These are phyloP conservation scores for Archilochus colubris DNA, from an alignment of 2,113 vertebrate genomes.

Conservation along the genomic window DNA sequence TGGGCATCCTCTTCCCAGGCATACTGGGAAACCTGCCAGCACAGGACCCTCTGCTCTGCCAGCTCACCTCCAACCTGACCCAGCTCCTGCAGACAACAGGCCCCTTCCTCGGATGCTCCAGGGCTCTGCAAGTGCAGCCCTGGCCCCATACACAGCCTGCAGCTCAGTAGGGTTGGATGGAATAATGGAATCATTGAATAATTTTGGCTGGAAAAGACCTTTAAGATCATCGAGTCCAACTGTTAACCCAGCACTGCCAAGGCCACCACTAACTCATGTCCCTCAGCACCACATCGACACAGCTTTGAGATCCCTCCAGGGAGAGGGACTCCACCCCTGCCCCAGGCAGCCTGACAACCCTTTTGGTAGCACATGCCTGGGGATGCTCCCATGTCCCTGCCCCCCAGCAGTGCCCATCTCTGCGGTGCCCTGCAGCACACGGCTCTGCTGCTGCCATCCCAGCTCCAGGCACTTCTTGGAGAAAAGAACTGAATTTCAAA, in stretches of 20 bases:
- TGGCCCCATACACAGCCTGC: not conserved
- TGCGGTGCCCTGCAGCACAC: not conserved
- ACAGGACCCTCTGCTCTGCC: not conserved
- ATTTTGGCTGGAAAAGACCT: too few species aligned
- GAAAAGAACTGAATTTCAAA: conserved; percentile 47
- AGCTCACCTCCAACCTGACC: rapidly evolving
- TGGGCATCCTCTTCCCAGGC: not conserved
- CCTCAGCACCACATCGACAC: too few species aligned
- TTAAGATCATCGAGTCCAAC: too few species aligned
- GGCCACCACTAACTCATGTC: too few species aligned
- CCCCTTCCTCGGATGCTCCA: too few species aligned
- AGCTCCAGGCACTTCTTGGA: not conserved
- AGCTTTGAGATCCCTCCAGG: too few species aligned
- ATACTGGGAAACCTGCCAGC: not conserved
- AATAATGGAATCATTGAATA: too few species aligned
- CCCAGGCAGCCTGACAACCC: too few species aligned
- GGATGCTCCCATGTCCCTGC: not conserved
- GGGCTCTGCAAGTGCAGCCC: too few species aligned
- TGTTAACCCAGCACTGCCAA: too few species aligned
- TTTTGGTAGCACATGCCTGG: too few species aligned
- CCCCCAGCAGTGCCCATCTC: not conserved
- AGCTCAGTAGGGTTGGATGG: rapidly evolving
- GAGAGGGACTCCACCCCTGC: too few species aligned
- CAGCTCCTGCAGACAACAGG: rapidly evolving
- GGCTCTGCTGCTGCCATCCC: not conserved